These are phyloP conservation scores for Camptogramma bilineatum DNA, from an alignment of 2,888 invertebrate genomes.

Conservation along the genomic window DNA sequence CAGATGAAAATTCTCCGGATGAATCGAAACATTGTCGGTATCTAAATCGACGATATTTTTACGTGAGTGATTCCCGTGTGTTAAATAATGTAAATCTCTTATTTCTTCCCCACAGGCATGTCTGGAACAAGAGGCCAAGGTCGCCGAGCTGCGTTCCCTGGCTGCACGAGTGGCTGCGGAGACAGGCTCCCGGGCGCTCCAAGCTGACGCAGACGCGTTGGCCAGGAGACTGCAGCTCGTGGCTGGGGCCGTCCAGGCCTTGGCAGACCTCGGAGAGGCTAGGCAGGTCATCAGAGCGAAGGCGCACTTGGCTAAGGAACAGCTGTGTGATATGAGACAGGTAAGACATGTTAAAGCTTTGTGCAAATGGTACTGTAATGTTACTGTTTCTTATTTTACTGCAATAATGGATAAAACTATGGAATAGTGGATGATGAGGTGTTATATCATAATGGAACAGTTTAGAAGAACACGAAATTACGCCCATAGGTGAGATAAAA, in stretches of 20 bases:
- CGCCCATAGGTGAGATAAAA: too few relatives aligned
- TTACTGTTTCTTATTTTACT: too few relatives aligned
- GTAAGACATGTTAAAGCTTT: constrained; percentile 63
- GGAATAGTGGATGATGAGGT: too few relatives aligned
- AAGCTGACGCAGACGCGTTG: constrained; percentile 91
- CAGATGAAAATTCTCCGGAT: too few relatives aligned
- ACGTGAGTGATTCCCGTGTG: too few relatives aligned
- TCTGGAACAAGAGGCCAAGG: constrained; percentile 90
- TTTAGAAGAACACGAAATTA: too few relatives aligned
- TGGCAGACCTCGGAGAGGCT: constrained; percentile 92
- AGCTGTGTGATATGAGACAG: constrained; percentile 90
- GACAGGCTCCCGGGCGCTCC: constrained; percentile 90
- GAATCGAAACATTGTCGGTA: too few relatives aligned
- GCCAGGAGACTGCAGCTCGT: constrained; percentile 91
- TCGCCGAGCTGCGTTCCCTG: constrained; percentile 90
- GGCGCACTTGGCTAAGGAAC: constrained; percentile 87
- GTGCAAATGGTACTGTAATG: too few relatives aligned
- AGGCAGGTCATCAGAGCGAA: constrained; percentile 85
- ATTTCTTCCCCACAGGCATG: constrained; percentile 85
- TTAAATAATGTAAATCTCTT: too few relatives aligned
- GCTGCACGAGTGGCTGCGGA: constrained; percentile 92
- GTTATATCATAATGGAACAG: too few relatives aligned
- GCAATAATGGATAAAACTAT: too few relatives aligned
- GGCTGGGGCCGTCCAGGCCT: constrained; percentile 89
- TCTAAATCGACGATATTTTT: too few relatives aligned